These are phyloP conservation scores for Eulemur coronatus DNA, from an alignment of 2,797 vertebrate genomes.

Conservation along the genomic window DNA sequence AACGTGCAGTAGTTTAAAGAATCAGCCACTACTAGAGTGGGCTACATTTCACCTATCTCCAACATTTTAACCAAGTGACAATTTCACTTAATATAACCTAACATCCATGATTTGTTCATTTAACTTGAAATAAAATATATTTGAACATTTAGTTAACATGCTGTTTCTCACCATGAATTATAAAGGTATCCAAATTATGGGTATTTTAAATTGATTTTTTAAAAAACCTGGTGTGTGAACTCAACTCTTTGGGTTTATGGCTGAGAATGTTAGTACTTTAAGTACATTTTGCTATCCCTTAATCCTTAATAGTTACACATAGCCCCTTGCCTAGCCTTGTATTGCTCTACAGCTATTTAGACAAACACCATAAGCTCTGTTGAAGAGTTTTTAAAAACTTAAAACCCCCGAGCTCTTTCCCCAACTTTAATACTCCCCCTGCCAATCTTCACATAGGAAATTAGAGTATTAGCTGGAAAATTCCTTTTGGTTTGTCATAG, in stretches of 20 bases:
- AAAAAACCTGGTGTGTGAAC: background rate
- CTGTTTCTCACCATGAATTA: background rate
- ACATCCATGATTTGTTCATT: too few species aligned
- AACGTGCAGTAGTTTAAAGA: slow-evolving; percentile 45
- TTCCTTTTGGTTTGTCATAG: background rate
- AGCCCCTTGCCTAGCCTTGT: background rate
- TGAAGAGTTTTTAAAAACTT: background rate
- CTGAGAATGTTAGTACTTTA: background rate
- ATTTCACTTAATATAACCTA: slow-evolving; percentile 70
- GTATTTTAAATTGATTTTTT: background rate
- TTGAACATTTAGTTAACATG: slow-evolving; percentile 62
- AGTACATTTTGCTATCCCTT: background rate
- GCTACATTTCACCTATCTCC: slow-evolving; percentile 55
- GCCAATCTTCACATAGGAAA: background rate
- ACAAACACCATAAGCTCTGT: background rate
- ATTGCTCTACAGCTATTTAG: background rate
- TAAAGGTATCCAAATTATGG: background rate
- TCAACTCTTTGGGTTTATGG: background rate
- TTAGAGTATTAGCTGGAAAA: background rate
- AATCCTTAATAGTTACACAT: background rate
- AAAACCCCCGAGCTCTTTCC: background rate
- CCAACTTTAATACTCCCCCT: background rate
- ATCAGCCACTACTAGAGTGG: slow-evolving; percentile 63
- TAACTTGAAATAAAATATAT: slow-evolving; percentile 84
- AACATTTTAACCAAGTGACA: slow-evolving; percentile 65